Evolutionary conservation across 2,113 vertebrate genomes (phyloP).

Genomic region (Chelonoidis abingdonii): DNA sequence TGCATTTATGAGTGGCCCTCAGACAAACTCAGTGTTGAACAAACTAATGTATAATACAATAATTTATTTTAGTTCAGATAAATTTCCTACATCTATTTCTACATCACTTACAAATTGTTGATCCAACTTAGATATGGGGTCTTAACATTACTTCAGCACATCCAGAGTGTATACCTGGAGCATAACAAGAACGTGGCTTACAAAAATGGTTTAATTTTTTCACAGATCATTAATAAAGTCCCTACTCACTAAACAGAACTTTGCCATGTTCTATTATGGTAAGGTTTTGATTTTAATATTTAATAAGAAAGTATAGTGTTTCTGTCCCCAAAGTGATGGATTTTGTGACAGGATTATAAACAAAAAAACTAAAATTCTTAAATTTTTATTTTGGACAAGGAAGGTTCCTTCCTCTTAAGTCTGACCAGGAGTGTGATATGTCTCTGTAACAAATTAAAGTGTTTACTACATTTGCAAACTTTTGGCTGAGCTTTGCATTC

Average conservation of each 20-base stretch:
- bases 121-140: neutral
- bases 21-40: neutral
- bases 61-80: neutral
- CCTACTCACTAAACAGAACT: neutral
- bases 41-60: neutral
- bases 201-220: neutral
- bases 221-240: neutral
- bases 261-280: neutral
- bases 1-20: neutral
- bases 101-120: neutral
- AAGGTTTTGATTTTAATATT: constrained; percentile 25
- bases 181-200: neutral
- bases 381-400: neutral
- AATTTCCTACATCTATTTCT: neutral
- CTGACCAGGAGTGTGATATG: neutral
- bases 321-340: neutral
- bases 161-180: neutral
- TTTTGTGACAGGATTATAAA: neutral
- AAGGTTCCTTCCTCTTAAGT: neutral
- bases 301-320: neutral
- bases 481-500: neutral
- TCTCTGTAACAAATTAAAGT: neutral
- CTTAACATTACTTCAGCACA: neutral
- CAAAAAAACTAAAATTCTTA: neutral
- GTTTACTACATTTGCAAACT: constrained; percentile 33